A percentile compares a stretch with the other conserved stretches of the same genome.
Evolutionary conservation across 35 echinoderm and acorn worm species (phyloP).

Genomic region (Strongylocentrotus purpuratus): DNA sequence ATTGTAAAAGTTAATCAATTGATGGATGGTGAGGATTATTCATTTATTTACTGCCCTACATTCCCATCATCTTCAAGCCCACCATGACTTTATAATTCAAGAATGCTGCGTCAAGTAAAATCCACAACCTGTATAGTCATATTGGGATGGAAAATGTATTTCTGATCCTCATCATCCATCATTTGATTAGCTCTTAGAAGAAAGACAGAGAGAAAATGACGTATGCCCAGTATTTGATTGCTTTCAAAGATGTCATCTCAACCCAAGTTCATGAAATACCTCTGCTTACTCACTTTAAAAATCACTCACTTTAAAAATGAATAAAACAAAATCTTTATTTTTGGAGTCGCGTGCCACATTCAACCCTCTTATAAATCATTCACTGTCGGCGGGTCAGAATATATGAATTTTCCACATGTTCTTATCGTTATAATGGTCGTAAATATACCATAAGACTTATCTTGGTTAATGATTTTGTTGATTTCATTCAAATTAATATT

Average conservation of each 20-base stretch:
- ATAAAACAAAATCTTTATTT: not conserved
- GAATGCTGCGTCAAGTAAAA: not conserved
- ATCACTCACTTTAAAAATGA: not conserved
- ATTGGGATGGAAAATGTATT: not conserved
- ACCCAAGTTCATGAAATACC: not conserved
- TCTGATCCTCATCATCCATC: not conserved
- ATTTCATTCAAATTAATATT: not conserved
- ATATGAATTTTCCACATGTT: not conserved
- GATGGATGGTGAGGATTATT: too few relatives aligned
- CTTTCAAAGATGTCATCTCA: not conserved
- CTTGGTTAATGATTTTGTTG: not conserved
- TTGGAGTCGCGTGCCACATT: slow-evolving; percentile 26
- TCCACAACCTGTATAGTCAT: not conserved
- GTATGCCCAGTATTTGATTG: not conserved
- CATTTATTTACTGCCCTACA: too few relatives aligned
- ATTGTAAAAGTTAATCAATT: too few relatives aligned
- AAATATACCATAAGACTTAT: not conserved
- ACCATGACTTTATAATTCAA: not conserved
- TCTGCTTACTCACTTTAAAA: not conserved
- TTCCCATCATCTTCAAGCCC: not conserved
- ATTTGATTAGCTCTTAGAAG: not conserved
- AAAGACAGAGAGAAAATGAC: not conserved
- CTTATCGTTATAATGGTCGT: not conserved
- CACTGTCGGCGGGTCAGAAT: not conserved
- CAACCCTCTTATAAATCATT: not conserved